A percentile compares a stretch with the other conserved stretches of the same genome.
phyloP scores from a whole-genome alignment of 2,888 invertebrate genomes.

The Cerastis rubricosa region DNA sequence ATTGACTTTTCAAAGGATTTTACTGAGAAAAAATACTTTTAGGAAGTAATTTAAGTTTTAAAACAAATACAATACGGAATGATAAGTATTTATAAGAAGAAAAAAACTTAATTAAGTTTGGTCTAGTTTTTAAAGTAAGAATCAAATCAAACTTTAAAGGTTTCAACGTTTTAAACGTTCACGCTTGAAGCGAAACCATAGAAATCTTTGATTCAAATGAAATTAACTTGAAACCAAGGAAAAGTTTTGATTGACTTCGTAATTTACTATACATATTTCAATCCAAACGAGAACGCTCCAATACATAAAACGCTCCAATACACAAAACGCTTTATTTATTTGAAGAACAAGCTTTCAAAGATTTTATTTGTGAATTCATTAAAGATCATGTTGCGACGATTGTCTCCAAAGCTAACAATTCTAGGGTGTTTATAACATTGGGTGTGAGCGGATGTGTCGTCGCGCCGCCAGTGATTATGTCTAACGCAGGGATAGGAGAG shows the following conservation, averaged over 20 bases:
- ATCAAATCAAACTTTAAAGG: conserved; percentile 60
- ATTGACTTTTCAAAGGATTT: conserved; percentile 56
- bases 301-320: conserved; percentile 51
- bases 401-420: conserved; percentile 64
- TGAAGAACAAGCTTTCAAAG: conserved; percentile 37
- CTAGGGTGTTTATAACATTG: conserved; percentile 74
- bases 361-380: conserved; percentile 48
- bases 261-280: conserved; percentile 39
- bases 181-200: conserved; percentile 70
- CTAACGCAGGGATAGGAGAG: conserved; percentile 91
- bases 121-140: conserved; percentile 33
- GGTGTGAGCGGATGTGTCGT: conserved; percentile 74
- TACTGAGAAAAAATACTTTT: conserved; percentile 24
- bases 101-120: conserved; percentile 26
- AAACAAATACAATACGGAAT: background rate
- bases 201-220: conserved; percentile 66
- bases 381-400: conserved; percentile 64
- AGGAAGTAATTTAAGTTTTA: conserved; percentile 14
- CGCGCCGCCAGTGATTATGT: conserved; percentile 87
- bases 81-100: background rate
- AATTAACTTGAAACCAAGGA: conserved; percentile 71
- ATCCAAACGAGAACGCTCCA: conserved; percentile 67
- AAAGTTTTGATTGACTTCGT: conserved; percentile 58
- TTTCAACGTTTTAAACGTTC: conserved; percentile 63
- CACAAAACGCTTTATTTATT: no score